Conservation (phyloP, 2,797 vertebrate genomes). For the Coregonus ussuriensis region DNA sequence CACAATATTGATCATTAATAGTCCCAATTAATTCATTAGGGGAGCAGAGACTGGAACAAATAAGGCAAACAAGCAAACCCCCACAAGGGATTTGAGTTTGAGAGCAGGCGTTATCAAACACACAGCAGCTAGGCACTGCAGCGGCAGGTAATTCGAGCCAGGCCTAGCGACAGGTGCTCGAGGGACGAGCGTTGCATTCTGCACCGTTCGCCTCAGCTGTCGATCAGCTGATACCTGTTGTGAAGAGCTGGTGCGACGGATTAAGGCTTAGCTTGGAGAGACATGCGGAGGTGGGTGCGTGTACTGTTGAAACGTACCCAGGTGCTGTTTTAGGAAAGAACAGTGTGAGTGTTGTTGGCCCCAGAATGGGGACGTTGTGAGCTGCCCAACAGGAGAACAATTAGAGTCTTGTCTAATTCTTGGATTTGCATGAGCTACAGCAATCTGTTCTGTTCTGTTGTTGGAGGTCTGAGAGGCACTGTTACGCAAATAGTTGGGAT, state of each 20-base stretch:
- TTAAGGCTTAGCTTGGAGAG: constrained; percentile 56
- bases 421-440: constrained; percentile 69
- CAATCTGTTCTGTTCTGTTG: constrained; percentile 26
- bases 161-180: constrained; percentile 68
- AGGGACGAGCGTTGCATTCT: constrained; percentile 26
- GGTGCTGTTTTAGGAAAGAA: constrained; percentile 56
- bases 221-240: constrained; percentile 42
- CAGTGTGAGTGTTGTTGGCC: constrained; percentile 42
- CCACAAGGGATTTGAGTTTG: constrained; percentile 30
- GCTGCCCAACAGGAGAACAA: constrained; percentile 59
- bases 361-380: constrained; percentile 52
- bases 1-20: constrained; percentile 37
- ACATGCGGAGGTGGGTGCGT: constrained; percentile 43
- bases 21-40: constrained; percentile 41
- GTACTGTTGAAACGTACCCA: constrained; percentile 48
- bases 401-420: constrained; percentile 54
- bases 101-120: constrained; percentile 40
- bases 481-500: constrained; percentile 30
- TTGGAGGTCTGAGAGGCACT: constrained; percentile 31
- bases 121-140: constrained; percentile 32
- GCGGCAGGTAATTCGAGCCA: constrained; percentile 66
- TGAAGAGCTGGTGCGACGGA: constrained; percentile 55
- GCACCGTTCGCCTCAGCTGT: constrained; percentile 5
- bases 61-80: constrained; percentile 37
- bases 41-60: constrained; percentile 35